Base-by-base conservation (phyloP, 2,113 vertebrate species). In the Dicaeum eximium region DNA sequence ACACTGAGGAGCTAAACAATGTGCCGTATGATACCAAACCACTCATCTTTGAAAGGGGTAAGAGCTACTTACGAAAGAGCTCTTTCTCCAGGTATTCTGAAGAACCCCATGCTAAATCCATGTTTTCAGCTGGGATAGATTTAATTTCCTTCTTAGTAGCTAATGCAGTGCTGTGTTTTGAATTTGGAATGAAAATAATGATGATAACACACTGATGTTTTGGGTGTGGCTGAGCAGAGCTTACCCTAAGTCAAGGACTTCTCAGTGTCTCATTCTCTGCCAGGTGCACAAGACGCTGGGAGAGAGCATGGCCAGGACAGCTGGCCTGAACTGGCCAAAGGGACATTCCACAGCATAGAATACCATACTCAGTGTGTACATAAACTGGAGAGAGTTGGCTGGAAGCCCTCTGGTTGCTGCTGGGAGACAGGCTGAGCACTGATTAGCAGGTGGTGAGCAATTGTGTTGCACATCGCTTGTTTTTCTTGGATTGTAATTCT, bases 401-500 rank as follows among this genome's bases (percentile, higher is more conserved):
- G 24, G 67, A 81, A 81, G 20, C 16, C 69, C 23, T 74, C 38
- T 66, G 51, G n/a, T 28, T 73, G 28, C 69, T 73, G 38, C 38
- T 60, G 38, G 13, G 51, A 23, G 11, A 30, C 13, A 9, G 20
- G 33, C 28, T 45, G 53, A 38, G 38, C 10, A 44, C 33, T 58
- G 35, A 42, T 50, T 51, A 66, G 44, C 31, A 66, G 31, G 44
- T 58, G 44, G 37, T 37, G 53, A 60, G 22, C 14, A 69, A 28
- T 33, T 51, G 11, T 28, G 12, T 30, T 53, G 9, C 21, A 23
- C 23, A 21, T 53, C 0, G 0, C 53, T 45, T 45, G 11, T n/a
- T 73, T 80, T 51, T n/a, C 45, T 66, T 24, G 33, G 28, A 11
- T 45, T 57, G 66, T 51, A n/a, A 31, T 51, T 60, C 23, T 57